phyloP scores from a whole-genome alignment of 2,888 invertebrate species.

The Agrotis segetum region DNA sequence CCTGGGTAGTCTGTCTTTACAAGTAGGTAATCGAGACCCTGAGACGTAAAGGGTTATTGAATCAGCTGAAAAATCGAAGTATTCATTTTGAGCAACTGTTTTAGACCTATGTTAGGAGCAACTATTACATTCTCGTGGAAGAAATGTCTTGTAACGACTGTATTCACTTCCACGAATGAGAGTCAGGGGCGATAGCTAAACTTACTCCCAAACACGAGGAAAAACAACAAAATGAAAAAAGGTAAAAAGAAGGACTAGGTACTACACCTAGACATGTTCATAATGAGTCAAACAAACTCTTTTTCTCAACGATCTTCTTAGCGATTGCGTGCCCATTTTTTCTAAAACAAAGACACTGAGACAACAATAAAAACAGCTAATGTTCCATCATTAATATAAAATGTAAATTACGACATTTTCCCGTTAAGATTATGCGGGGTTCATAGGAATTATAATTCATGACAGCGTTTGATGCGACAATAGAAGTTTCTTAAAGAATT shows the following conservation, averaged over 20 bases:
- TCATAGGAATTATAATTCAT: constrained; percentile 61
- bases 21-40: too few species aligned
- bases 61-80: too few species aligned
- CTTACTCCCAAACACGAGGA: not conserved
- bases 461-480: constrained; percentile 61
- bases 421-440: constrained; percentile 48
- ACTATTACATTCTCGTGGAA: too few species aligned
- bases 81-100: too few species aligned
- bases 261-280: not conserved
- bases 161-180: not conserved
- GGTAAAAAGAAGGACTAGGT: not conserved
- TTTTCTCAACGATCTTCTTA: not conserved
- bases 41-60: too few species aligned
- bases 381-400: constrained; percentile 54
- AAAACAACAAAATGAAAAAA: not conserved
- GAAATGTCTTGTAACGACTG: too few species aligned
- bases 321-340: constrained; percentile 15
- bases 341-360: constrained; percentile 7
- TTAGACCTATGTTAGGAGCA: too few species aligned
- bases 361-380: constrained; percentile 36
- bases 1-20: too few species aligned
- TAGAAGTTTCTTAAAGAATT: constrained; percentile 71
- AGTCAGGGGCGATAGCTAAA: not conserved
- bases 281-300: constrained; percentile 2
- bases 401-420: constrained; percentile 46